Evolutionary conservation across 92 coral and sea anemone genomes (phyloP).

Genomic region (Epizoanthus ramosus): DNA sequence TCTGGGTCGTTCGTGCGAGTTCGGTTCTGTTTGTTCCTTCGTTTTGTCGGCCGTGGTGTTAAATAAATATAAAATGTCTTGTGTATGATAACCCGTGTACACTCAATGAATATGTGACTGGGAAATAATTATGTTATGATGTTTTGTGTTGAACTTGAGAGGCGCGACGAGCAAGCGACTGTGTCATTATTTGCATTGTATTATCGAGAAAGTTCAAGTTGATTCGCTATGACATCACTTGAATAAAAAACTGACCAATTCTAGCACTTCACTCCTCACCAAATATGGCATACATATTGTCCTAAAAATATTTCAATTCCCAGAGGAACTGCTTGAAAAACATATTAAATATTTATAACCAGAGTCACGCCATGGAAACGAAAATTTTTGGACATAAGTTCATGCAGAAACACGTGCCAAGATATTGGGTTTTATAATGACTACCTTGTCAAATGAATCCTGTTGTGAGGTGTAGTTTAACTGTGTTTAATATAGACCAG

Average conservation of each 20-base stretch:
- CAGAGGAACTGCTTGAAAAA: neutral
- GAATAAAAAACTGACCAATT: neutral
- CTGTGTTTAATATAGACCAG: neutral
- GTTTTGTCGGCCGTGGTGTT: conserved; percentile 42
- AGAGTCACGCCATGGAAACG: conserved; percentile 40
- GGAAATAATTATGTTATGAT: neutral
- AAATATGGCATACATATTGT: conserved; percentile 20
- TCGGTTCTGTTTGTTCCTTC: conserved; percentile 19
- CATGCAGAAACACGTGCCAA: conserved; percentile 5
- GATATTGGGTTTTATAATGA: neutral
- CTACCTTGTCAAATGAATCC: neutral
- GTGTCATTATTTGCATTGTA: neutral
- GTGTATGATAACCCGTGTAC: neutral
- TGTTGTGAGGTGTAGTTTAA: neutral
- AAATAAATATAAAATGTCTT: neutral
- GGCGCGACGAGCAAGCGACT: neutral
- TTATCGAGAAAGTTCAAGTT: neutral
- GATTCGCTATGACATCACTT: conserved; percentile 31
- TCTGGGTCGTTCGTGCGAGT: conserved; percentile 40
- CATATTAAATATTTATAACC: conserved; percentile 8
- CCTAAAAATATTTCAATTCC: neutral
- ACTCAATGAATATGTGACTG: conserved; percentile 14
- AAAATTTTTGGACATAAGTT: neutral
- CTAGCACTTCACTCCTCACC: conserved; percentile 16
- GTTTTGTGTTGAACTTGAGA: conserved; percentile 10